Conservation (phyloP, 2,797 vertebrate genomes). For the Gobio occitaniae region DNA sequence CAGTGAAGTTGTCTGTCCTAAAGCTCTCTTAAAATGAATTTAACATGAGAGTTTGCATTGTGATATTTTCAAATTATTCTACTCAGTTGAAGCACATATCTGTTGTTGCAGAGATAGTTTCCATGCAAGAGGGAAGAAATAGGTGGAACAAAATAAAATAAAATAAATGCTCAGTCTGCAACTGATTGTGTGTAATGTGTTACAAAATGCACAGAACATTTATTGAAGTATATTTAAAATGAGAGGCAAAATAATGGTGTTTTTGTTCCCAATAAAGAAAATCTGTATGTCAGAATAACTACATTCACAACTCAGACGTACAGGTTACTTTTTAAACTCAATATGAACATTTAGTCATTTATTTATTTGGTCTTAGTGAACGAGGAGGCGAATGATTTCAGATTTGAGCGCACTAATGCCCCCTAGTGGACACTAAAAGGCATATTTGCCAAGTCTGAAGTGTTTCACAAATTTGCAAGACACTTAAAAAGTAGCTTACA, state of each 20-base stretch:
- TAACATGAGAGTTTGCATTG: background rate
- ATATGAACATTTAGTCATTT: background rate
- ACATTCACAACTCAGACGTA: background rate
- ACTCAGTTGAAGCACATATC: background rate
- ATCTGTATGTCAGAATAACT: background rate
- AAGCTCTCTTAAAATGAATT: background rate
- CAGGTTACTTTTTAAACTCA: background rate
- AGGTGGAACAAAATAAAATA: background rate
- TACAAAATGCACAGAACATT: background rate
- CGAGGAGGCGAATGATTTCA: background rate
- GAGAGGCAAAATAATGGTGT: background rate
- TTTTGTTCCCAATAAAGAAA: background rate
- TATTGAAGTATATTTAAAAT: background rate
- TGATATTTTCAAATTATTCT: background rate
- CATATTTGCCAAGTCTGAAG: background rate
- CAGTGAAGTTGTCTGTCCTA: background rate
- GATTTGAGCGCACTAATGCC: background rate
- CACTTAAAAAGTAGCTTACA: background rate
- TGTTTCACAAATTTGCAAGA: background rate
- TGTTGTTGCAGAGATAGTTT: background rate
- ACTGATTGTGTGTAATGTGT: background rate
- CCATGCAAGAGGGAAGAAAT: background rate
- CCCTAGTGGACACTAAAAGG: conserved; percentile 15
- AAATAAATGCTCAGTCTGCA: background rate
- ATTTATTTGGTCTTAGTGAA: background rate